Conservation (phyloP, 2,888 invertebrate species). For the Lymantria monacha region DNA sequence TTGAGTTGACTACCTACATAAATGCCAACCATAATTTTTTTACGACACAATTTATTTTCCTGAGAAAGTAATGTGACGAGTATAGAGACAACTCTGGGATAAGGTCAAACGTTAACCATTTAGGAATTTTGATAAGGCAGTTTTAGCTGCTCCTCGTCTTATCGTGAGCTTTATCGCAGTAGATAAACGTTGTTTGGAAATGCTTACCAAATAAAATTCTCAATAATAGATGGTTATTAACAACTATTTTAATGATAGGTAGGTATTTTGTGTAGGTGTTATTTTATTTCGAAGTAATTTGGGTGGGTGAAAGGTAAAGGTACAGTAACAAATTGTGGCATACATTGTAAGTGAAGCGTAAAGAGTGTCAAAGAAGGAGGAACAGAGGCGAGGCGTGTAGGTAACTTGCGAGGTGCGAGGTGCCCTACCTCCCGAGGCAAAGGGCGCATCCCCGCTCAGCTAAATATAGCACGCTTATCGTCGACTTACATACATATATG, state of each 20-base stretch:
- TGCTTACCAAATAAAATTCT: slow-evolving; percentile 2
- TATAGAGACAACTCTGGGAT: slow-evolving; percentile 14
- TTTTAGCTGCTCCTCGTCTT: slow-evolving; percentile 14
- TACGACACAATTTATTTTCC: slow-evolving; percentile 22
- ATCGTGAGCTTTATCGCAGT: slow-evolving; percentile 21
- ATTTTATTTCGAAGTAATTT: background rate
- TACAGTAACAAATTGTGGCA: background rate
- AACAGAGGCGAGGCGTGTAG: slow-evolving; percentile 45
- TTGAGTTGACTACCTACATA: no score
- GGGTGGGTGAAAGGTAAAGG: no score
- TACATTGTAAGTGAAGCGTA: background rate
- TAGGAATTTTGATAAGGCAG: slow-evolving; percentile 21
- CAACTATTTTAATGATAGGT: background rate
- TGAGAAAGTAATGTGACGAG: slow-evolving; percentile 5
- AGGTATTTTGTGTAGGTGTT: background rate
- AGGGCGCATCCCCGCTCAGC: slow-evolving; percentile 62
- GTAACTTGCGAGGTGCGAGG: slow-evolving; percentile 51
- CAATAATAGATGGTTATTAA: slow-evolving; percentile 5
- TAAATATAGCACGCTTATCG: slow-evolving; percentile 80
- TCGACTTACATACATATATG: slow-evolving; percentile 65
- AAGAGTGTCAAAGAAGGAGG: background rate
- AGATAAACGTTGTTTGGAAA: background rate
- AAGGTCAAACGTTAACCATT: slow-evolving; percentile 19
- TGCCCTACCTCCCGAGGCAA: slow-evolving; percentile 25
- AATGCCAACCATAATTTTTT: no score